These are phyloP conservation scores for Bradypodion ventrale DNA, from an alignment of 2,797 vertebrate genomes.

Conservation along the genomic window DNA sequence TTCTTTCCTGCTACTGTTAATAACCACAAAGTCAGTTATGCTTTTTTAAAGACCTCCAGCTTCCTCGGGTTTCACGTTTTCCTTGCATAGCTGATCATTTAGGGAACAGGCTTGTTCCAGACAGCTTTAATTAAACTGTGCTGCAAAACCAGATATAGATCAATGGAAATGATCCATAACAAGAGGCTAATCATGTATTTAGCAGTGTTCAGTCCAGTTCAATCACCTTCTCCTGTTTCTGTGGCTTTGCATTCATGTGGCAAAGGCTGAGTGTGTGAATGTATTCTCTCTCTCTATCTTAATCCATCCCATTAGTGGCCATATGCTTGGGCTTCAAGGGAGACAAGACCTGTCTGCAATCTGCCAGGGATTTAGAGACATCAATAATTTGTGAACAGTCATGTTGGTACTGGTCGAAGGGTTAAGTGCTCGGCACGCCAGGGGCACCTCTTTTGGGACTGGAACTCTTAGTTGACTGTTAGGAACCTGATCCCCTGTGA, in stretches of 20 bases:
- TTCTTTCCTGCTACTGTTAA: conserved; percentile 53
- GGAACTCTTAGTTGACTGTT: conserved; percentile 74
- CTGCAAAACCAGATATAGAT: conserved; percentile 79
- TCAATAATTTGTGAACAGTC: conserved; percentile 89
- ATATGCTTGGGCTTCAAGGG: conserved; percentile 83
- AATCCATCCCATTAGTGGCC: conserved; percentile 82
- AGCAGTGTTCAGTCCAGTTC: conserved; percentile 75
- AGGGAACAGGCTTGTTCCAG: conserved; percentile 75
- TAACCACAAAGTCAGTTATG: conserved; percentile 52
- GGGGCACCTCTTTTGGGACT: conserved; percentile 78
- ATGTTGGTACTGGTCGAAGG: conserved; percentile 81
- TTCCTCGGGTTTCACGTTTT: conserved; percentile 67
- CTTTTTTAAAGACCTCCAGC: conserved; percentile 35
- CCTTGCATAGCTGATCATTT: conserved; percentile 68
- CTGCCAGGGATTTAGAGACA: conserved; percentile 85
- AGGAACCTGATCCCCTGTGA: conserved; percentile 76
- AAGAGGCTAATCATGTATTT: conserved; percentile 83
- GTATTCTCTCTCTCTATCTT: conserved; percentile 60
- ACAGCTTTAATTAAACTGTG: conserved; percentile 82
- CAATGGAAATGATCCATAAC: conserved; percentile 82
- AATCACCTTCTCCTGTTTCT: conserved; percentile 76
- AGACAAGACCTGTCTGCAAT: conserved; percentile 78
- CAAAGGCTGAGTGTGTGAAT: conserved; percentile 70
- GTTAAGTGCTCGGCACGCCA: conserved; percentile 84
- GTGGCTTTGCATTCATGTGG: conserved; percentile 68